phyloP scores from a whole-genome alignment of 2,113 vertebrate species.

The Pipa parva region DNA sequence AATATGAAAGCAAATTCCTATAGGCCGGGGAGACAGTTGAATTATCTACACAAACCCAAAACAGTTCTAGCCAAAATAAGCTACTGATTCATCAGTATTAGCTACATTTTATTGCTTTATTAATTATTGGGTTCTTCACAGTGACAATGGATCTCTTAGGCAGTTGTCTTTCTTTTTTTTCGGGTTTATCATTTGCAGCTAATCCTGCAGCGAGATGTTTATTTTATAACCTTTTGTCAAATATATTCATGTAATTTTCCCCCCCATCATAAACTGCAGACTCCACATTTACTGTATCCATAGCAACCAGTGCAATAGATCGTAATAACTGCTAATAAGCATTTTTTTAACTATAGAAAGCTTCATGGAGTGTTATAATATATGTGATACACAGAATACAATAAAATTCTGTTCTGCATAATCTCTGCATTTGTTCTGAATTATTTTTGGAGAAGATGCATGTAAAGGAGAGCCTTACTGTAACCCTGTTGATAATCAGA shows the following conservation, averaged over 20 bases:
- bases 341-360: background rate
- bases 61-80: background rate
- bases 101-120: background rate
- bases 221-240: background rate
- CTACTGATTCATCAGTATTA: background rate
- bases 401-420: no score
- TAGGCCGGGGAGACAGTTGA: no score
- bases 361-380: background rate
- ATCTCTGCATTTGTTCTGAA: no score
- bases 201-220: background rate
- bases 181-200: background rate
- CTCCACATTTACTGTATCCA: background rate
- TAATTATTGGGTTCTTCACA: background rate
- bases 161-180: background rate
- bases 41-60: background rate
- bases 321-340: slow-evolving; percentile 9
- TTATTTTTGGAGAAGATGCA: no score
- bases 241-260: slow-evolving; percentile 4
- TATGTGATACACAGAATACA: no score
- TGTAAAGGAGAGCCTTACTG: no score
- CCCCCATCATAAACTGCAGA: background rate
- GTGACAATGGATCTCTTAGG: background rate
- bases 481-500: no score
- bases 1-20: no score
- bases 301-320: background rate